Conservation (phyloP, 2,797 vertebrate species). For the Picus viridis region DNA sequence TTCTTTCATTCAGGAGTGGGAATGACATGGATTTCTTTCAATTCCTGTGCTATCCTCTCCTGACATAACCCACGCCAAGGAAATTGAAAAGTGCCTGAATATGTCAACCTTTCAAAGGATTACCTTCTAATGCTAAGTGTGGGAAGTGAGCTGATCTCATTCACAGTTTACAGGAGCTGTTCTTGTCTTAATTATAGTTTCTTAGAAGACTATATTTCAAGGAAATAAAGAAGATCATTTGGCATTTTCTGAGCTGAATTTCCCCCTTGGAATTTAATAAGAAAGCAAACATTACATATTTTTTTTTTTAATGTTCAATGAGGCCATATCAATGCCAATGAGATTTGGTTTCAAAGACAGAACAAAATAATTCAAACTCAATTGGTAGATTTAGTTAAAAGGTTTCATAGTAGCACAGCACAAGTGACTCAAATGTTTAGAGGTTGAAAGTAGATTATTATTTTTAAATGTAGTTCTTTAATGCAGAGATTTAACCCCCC, state of each 20-base stretch:
- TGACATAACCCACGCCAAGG: not conserved
- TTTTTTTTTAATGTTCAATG: not conserved
- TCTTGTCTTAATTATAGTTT: not conserved
- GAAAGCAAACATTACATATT: not conserved
- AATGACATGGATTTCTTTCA: not conserved
- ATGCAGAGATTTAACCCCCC: too few relatives aligned
- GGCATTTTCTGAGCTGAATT: not conserved
- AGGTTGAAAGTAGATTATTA: not conserved
- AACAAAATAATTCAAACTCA: not conserved
- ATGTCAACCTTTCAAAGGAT: not conserved
- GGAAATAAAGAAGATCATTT: not conserved
- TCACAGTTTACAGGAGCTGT: not conserved
- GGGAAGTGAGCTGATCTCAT: not conserved
- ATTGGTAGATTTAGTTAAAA: not conserved
- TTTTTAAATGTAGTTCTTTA: not conserved
- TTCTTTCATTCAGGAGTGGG: not conserved
- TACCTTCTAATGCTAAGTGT: not conserved
- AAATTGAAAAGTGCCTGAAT: not conserved
- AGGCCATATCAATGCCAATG: not conserved
- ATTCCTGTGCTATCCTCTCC: not conserved
- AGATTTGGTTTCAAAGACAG: not conserved
- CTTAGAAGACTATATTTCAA: not conserved
- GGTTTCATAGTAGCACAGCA: not conserved
- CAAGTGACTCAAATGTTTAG: not conserved
- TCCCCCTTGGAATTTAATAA: not conserved